Evolutionary conservation across 2,888 invertebrate genomes (phyloP), one percentile per base, ranked within the genome.

Genomic region (Spicauda simplicius): DNA sequence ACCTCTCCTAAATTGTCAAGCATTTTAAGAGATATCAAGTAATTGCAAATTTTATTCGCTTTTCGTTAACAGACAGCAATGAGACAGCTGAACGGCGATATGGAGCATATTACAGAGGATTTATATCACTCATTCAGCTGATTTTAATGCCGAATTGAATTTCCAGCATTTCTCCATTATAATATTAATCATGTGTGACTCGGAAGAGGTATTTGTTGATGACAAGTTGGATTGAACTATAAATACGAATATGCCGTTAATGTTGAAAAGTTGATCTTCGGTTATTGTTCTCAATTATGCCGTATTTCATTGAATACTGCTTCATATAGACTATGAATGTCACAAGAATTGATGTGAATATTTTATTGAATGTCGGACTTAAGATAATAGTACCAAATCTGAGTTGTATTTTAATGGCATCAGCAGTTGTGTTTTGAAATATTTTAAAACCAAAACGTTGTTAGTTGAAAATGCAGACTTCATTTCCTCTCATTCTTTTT

Each of bases 111-210:
- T 14, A 50, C 10, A 64, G 48, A 64, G 33, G 45, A 62, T 62
- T 62, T 62, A 54, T 62, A 16, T 12, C 56, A 14, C 50, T 50
- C 50, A 56, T 56, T 64, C 56, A 33, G 25, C 56, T 56, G 48
- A 18, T 56, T 64, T 64, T 64, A 64, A 64, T 56, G 48, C 37
- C 64, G 52, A 57, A 64, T 50, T 57, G 57, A 50, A 57, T 57
- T 64, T 55, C 37, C 18, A 55, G 30, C 41, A 18, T 52, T 33
- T 30, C 30, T 48, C 25, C 11, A 50, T 33, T 41, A 16, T 33
- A 25, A 48, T 63, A 56, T 48, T 16, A 48, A 48, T 60, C 50
- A 60, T 60, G 18, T 60, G 50, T 20, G 48, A 59, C 41, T 14
- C 25, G 6, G 14, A 50, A 10, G 50, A 60, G 25, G 25, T 16